Percentiles rank a stretch among this genome's conserved stretches.
Conservation (phyloP, 2,113 vertebrate species). For the Paedocypris sp. region DNA sequence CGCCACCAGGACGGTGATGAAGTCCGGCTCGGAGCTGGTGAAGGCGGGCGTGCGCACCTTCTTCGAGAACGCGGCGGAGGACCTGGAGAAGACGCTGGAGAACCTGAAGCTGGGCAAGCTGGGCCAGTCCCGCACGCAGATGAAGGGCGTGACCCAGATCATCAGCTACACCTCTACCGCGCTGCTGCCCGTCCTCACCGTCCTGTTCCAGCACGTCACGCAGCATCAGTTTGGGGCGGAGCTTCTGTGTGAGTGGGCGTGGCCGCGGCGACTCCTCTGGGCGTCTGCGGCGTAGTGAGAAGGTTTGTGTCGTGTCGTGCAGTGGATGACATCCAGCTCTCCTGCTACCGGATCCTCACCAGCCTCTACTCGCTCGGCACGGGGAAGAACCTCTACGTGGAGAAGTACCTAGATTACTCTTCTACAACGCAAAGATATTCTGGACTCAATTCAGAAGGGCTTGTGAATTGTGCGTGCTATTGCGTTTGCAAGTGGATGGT, state of each 20-base stretch:
- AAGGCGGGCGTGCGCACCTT: constrained; percentile 81
- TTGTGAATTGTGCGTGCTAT: no score
- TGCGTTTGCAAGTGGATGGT: no score
- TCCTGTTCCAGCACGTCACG: constrained; percentile 83
- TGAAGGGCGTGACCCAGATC: constrained; percentile 87
- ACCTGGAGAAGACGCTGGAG: constrained; percentile 85
- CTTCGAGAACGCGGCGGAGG: constrained; percentile 92
- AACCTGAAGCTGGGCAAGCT: constrained; percentile 93
- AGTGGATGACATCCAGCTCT: constrained; percentile 93
- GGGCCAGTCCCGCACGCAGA: constrained; percentile 85
- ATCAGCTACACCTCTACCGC: constrained; percentile 89
- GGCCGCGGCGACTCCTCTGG: no score
- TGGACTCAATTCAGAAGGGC: background rate
- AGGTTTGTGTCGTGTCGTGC: no score
- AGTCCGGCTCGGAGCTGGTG: constrained; percentile 88
- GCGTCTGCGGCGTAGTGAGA: no score
- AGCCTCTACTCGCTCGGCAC: constrained; percentile 85
- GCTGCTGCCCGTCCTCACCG: constrained; percentile 82
- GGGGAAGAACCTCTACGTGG: constrained; percentile 89
- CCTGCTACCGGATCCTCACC: constrained; percentile 85
- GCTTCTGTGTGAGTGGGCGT: constrained; percentile 76
- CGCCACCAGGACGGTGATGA: constrained; percentile 83
- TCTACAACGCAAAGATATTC: background rate
- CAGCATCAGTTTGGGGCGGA: constrained; percentile 79
- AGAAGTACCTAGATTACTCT: constrained; percentile 67